Percentiles rank a stretch among this genome's conserved stretches.
Conservation (phyloP, 2,888 invertebrate genomes). For the Caradrina kadenii region DNA sequence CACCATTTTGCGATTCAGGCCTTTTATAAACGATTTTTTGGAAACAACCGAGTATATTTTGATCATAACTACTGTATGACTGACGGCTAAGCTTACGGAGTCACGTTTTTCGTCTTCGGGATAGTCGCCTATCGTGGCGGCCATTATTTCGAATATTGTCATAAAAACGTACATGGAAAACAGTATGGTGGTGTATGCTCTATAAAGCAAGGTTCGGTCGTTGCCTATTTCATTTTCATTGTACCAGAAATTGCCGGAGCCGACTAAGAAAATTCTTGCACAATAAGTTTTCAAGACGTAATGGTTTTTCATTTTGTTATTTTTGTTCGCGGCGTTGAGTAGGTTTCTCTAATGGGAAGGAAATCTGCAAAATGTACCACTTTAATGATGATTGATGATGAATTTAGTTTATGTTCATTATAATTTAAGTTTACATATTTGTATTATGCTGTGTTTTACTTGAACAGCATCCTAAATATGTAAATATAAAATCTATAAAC, state of each 20-base stretch:
- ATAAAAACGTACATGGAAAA: slow-evolving; percentile 76
- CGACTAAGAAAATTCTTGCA: slow-evolving; percentile 75
- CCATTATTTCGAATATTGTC: slow-evolving; percentile 84
- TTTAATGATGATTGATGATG: slow-evolving; percentile 23
- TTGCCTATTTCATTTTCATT: slow-evolving; percentile 75
- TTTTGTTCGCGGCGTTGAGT: slow-evolving; percentile 29
- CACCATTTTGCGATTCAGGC: slow-evolving; percentile 77
- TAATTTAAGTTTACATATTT: background rate
- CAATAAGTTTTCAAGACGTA: slow-evolving; percentile 77
- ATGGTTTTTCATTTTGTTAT: slow-evolving; percentile 78
- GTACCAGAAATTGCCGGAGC: slow-evolving; percentile 85
- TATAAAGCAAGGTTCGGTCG: slow-evolving; percentile 76
- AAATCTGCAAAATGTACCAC: slow-evolving; percentile 47
- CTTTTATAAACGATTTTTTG: slow-evolving; percentile 76
- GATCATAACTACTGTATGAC: slow-evolving; percentile 82
- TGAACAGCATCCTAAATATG: no score
- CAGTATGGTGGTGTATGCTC: slow-evolving; percentile 68
- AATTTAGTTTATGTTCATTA: background rate
- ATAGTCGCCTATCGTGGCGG: slow-evolving; percentile 77
- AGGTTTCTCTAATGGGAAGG: slow-evolving; percentile 21
- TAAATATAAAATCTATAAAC: no score
- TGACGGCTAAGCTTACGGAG: slow-evolving; percentile 80
- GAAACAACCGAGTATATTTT: slow-evolving; percentile 78
- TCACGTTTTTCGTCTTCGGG: slow-evolving; percentile 84
- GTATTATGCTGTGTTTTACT: no score